phyloP scores from a whole-genome alignment of 2,113 vertebrate species.

The Zootoca vivipara region DNA sequence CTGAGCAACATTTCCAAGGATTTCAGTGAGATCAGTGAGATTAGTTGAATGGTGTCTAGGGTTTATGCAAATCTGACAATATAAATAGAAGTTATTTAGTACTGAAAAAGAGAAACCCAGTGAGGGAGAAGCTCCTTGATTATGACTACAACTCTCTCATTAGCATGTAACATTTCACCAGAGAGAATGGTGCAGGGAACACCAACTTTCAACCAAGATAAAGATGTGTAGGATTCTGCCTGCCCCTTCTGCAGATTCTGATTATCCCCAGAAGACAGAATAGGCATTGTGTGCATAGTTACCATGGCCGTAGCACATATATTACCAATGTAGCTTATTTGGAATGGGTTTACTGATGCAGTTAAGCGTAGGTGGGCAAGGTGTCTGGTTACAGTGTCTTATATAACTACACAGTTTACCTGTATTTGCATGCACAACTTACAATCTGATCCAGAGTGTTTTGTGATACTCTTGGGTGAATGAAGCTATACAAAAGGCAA shows the following conservation, averaged over 20 bases:
- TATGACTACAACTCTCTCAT: not conserved
- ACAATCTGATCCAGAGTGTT: constrained; percentile 38
- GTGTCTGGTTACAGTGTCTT: constrained; percentile 15
- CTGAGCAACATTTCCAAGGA: not conserved
- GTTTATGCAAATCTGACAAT: not conserved
- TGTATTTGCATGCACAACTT: constrained; percentile 33
- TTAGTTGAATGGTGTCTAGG: not conserved
- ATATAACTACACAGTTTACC: constrained; percentile 35
- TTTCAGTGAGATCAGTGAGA: not conserved
- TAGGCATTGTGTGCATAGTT: not conserved
- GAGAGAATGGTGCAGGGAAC: not conserved
- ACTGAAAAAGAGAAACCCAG: not conserved
- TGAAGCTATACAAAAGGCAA: constrained; percentile 20
- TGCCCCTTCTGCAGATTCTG: constrained; percentile 25
- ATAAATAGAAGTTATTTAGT: not conserved
- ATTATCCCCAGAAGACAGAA: constrained; percentile 19
- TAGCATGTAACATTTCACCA: not conserved
- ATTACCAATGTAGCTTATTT: constrained; percentile 34
- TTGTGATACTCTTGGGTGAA: constrained; percentile 35
- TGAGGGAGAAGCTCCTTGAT: not conserved
- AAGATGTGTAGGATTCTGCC: not conserved
- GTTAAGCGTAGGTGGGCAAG: constrained; percentile 28
- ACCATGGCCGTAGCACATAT: constrained; percentile 34
- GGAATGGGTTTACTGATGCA: constrained; percentile 50
- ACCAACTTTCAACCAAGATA: constrained; percentile 15